Base-by-base conservation (phyloP, 2,888 invertebrate species). In the Chloroclystis v-ata region DNA sequence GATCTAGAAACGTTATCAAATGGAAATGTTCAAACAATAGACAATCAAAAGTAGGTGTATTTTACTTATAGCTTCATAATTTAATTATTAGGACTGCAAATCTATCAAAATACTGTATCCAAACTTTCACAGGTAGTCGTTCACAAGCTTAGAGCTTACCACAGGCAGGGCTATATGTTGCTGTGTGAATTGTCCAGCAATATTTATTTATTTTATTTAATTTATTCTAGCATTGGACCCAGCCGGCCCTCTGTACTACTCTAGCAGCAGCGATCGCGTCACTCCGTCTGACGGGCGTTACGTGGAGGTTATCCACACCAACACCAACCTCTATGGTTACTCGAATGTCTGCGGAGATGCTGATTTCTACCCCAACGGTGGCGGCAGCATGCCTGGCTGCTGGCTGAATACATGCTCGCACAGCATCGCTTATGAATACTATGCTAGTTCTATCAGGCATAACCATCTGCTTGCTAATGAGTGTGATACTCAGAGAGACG, bases 251-350 rank as follows among this genome's bases (percentile, higher is more conserved):
- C 51, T 76, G 8, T 85, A 80, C 79, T n/a, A 1, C 9, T 43
- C 57, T 10, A 42, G 52, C 0, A 69, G 75, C 49, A 40, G 44
- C 4, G 54, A 75, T 33, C 70, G 76, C 6, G 41, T 86, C 0
- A 52, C 48, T 0, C 20, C 55, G 1, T 67, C 65, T 1, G 83
- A 83, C 38, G 85, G 56, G 0, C 63, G 63, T 37, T 84, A 83
- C 57, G 83, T 85, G 0, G 86, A 86, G 61, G 67, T 78, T 1
- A 82, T 86, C 1, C 86, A 87, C 52, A 86, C 86, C 0, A 75
- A 82, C 53, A 73, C 69, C 1, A 61, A 54, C 0, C 28, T 71
- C 2, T 61, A 68, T 12, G 86, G 79, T 6, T 71, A 49, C 49
- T 57, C 55, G 8, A 69, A 72, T 7, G 71, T 72, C 4, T 72